Evolutionary conservation across 2,888 invertebrate genomes (phyloP), one percentile per base, ranked within the genome.

Genomic region (Drymonia ruficornis): DNA sequence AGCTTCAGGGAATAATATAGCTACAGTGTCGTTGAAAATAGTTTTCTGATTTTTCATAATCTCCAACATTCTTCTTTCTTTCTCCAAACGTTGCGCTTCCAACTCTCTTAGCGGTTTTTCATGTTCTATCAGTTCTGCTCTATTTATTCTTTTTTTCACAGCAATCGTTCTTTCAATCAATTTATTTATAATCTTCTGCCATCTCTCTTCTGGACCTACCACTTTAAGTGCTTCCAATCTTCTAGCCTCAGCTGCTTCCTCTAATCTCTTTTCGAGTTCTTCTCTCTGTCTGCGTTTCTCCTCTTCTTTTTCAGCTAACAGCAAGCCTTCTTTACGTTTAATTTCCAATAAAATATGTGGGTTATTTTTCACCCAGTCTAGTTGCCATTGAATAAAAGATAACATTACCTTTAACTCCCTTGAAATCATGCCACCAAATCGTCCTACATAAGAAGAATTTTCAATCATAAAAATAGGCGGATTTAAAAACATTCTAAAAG

Each of bases 21-120:
- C 93, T 0, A 96, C 93, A 0, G 95, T 94, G 40, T 96, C 94
- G 63, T 94, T 94, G 68, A 96, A 96, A 63, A 96, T 94, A 6
- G 86, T 87, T 60, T 94, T 93, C 58, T 94, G 94, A 61, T 93
- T 91, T 71, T 92, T 93, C 83, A 95, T 87, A 29, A 93, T 92
- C 50, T 93, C 91, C 19, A 90, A 81, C 83, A 94, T 94, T 74
- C 94, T 93, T 63, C 87, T 81, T 70, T 93, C 93, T 72, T 95
- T 95, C 56, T 90, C 90, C 55, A 91, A 81, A 7, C 93, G 91
- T 61, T 95, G 95, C 29, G 91, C 84, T 70, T 94, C 94, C 51
- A 95, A 78, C 70, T 93, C 94, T 61, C 94, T 80, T 48, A 95
- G 74, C 1, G 95, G 95, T 68, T 93, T 93, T 61, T 94, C 94